Base-by-base conservation (phyloP, 1,140 invertebrate genomes). In the Vollenhovia emeryi region DNA sequence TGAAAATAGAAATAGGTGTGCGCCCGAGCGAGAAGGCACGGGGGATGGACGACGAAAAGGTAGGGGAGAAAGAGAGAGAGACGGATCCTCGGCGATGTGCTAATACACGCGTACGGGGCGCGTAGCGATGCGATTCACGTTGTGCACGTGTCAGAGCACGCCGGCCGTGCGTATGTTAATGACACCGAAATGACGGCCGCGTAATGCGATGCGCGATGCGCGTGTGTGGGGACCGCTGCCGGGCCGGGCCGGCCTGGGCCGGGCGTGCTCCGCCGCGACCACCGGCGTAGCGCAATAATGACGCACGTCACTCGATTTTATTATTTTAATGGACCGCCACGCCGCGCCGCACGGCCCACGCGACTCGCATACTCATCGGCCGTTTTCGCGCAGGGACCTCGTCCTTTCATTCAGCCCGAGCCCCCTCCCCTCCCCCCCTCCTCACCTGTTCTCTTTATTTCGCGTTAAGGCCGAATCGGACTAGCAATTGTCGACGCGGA, bases 231-330 rank as follows among this genome's bases (percentile, higher is more conserved):
- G 52, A 48, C 33, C 52, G 33, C 27, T 57, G 80, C 43, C 5
- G 76, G 15, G 36, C 73, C 59, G 27, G 27, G 57, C 57, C 13
- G 9, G 55, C 15, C 71, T 27, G 11, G 24, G 55, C 55, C 13
- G 84, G 83, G 89, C 86, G 50, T 84, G 64, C 86, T 43, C 59
- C 33, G 18, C 48, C 36, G 48, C 87, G 92, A 92, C 93, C 92
- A 93, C 93, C 93, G 76, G 85, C 91, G 92, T 92, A 88, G 92
- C 85, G 87, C 91, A 92, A 93, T 93, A 93, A 93, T 93, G 91
- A 92, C 93, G 91, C 92, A 93, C 92, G 90, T 93, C 92, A 91
- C 89, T 91, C 89, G 92, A 92, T 93, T 93, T 93, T 92, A 92
- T 93, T 93, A 92, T 93, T 93, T 92, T 92, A 93, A 93, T 93